phyloP scores from a whole-genome alignment of 2,797 vertebrate genomes.

The Microctenopoma steveboyesi region DNA sequence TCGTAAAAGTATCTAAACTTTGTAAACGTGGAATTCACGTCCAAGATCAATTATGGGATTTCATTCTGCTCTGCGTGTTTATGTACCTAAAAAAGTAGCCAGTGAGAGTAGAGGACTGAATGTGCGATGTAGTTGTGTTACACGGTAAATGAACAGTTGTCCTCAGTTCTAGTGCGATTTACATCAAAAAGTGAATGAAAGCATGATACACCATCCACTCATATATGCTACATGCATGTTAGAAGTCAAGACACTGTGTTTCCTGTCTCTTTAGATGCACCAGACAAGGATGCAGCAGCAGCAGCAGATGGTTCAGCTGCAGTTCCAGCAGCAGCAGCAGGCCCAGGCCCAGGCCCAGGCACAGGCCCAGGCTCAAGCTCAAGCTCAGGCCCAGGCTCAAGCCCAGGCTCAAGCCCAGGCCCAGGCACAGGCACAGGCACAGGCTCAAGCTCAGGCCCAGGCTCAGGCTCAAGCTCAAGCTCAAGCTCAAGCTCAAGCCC shows the following conservation, averaged over 20 bases:
- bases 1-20: too few species aligned
- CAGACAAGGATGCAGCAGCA: slow-evolving; percentile 77
- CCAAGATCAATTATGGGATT: too few species aligned
- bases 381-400: slow-evolving; percentile 42
- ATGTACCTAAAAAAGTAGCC: too few species aligned
- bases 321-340: slow-evolving; percentile 50
- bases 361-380: slow-evolving; percentile 46
- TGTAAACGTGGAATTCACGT: too few species aligned
- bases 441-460: slow-evolving; percentile 38
- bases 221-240: too few species aligned
- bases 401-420: slow-evolving; percentile 30
- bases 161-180: too few species aligned
- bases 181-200: too few species aligned
- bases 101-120: too few species aligned
- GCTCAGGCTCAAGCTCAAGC: slow-evolving; percentile 62
- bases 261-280: slow-evolving; percentile 72
- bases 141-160: too few species aligned
- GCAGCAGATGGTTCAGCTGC: slow-evolving; percentile 71
- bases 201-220: too few species aligned
- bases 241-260: not conserved
- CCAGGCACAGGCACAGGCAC: slow-evolving; percentile 19
- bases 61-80: too few species aligned
- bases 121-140: too few species aligned
- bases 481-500: slow-evolving; percentile 63
- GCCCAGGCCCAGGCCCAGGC: slow-evolving; percentile 48